phyloP scores from a whole-genome alignment of 2,888 invertebrate genomes.

The Exocentrus adspersus region DNA sequence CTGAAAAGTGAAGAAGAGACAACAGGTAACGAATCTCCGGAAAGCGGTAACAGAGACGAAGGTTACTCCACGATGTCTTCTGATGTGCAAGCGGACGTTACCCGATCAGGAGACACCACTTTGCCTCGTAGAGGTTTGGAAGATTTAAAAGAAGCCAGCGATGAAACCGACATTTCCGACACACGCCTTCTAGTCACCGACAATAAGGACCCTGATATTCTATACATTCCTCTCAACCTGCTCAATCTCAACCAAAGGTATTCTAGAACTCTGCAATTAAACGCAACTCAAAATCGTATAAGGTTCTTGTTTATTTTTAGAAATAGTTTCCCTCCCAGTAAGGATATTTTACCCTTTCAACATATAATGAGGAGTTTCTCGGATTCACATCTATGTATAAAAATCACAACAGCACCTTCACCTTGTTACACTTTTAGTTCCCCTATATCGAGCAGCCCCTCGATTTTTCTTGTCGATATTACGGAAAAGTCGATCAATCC shows the following conservation, averaged over 20 bases:
- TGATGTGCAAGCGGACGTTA: conserved; percentile 80
- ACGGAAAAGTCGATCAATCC: conserved; percentile 68
- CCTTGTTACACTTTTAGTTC: conserved; percentile 67
- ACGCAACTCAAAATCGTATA: background rate
- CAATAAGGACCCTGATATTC: conserved; percentile 71
- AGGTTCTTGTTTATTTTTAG: conserved; percentile 55
- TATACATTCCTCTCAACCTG: conserved; percentile 75
- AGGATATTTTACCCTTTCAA: conserved; percentile 76
- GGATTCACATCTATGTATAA: conserved; percentile 78
- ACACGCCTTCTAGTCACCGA: conserved; percentile 69
- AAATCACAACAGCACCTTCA: conserved; percentile 72
- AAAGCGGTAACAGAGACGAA: conserved; percentile 81
- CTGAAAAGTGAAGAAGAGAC: conserved; percentile 72
- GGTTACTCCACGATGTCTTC: conserved; percentile 88
- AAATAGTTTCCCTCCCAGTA: conserved; percentile 78
- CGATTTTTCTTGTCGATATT: conserved; percentile 71
- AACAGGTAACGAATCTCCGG: conserved; percentile 76
- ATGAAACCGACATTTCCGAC: conserved; percentile 73
- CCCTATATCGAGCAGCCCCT: conserved; percentile 71
- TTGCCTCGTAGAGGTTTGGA: conserved; percentile 64
- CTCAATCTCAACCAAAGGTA: conserved; percentile 61
- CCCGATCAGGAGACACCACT: conserved; percentile 67
- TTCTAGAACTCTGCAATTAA: background rate
- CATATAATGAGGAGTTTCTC: conserved; percentile 80
- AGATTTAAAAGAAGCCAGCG: conserved; percentile 78